phyloP scores from a whole-genome alignment of 2,888 invertebrate genomes.

The Lamproptera curius region DNA sequence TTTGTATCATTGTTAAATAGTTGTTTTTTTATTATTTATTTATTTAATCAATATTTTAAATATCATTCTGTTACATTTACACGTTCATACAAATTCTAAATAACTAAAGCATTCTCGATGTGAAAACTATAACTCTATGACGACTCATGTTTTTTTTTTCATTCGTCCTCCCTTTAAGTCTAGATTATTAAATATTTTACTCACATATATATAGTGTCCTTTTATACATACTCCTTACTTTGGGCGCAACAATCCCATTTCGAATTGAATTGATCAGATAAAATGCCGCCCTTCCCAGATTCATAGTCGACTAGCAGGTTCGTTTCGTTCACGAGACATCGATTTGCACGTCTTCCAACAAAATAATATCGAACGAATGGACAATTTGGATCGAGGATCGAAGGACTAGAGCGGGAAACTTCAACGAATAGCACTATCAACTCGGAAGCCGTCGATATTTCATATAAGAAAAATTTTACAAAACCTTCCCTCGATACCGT shows the following conservation, averaged over 20 bases:
- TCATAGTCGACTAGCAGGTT: conserved; percentile 66
- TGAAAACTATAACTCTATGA: conserved; percentile 45
- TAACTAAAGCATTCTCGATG: conserved; percentile 68
- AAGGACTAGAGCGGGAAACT: no score
- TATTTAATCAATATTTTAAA: conserved; percentile 34
- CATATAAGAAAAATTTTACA: no score
- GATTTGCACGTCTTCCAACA: no score
- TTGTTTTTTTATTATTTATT: conserved; percentile 31
- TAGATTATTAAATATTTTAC: conserved; percentile 39
- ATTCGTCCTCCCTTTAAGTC: conserved; percentile 23
- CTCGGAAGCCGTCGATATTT: no score
- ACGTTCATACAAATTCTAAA: conserved; percentile 67
- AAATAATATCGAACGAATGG: no score
- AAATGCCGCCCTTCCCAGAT: conserved; percentile 49
- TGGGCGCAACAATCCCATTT: conserved; percentile 38
- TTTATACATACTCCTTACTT: conserved; percentile 37
- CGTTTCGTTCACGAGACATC: conserved; percentile 20
- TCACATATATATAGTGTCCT: conserved; percentile 29
- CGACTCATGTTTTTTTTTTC: conserved; percentile 34
- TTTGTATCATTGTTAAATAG: conserved; percentile 40
- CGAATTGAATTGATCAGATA: conserved; percentile 19
- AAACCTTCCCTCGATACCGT: no score
- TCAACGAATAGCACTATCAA: no score
- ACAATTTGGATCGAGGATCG: no score
- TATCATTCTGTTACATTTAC: conserved; percentile 66